A percentile compares a stretch with the other conserved stretches of the same genome.
Conservation (phyloP, 1,140 invertebrate genomes). For the Drosophila mayri region DNA sequence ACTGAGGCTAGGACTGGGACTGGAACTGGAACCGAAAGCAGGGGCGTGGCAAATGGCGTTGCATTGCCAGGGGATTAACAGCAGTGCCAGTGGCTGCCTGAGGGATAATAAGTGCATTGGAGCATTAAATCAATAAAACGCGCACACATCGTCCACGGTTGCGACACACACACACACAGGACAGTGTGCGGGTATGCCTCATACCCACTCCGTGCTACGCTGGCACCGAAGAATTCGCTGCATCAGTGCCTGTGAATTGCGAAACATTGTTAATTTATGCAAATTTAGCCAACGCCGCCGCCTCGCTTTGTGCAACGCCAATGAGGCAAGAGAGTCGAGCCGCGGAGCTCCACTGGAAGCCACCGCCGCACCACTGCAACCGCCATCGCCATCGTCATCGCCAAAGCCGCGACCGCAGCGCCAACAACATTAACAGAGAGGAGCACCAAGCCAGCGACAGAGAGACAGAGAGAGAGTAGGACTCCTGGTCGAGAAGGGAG, state of each 20-base stretch:
- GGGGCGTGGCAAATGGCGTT: constrained; percentile 60
- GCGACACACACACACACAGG: no score
- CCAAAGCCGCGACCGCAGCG: constrained; percentile 69
- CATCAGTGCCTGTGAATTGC: constrained; percentile 79
- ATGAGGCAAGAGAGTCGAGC: constrained; percentile 66
- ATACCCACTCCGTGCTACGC: neutral
- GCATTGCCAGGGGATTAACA: constrained; percentile 67
- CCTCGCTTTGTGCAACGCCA: constrained; percentile 76
- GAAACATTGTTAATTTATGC: constrained; percentile 83
- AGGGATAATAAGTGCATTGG: constrained; percentile 81
- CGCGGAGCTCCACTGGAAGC: constrained; percentile 34
- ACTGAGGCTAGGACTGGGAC: no score
- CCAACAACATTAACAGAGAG: constrained; percentile 74
- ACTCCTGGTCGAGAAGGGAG: neutral
- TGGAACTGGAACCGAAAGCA: neutral
- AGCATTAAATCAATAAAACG: constrained; percentile 82
- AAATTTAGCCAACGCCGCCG: constrained; percentile 72
- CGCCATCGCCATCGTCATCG: constrained; percentile 35
- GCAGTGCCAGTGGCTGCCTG: constrained; percentile 60
- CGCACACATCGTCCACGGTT: constrained; percentile 61
- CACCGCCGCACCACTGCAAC: constrained; percentile 40
- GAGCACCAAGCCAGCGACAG: neutral
- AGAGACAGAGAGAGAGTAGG: neutral
- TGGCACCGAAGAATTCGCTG: constrained; percentile 71
- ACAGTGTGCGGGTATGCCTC: constrained; percentile 3